Evolutionary conservation across 2,113 vertebrate genomes (phyloP), one percentile per base, ranked within the genome.

Genomic region (Notothenia rossii): DNA sequence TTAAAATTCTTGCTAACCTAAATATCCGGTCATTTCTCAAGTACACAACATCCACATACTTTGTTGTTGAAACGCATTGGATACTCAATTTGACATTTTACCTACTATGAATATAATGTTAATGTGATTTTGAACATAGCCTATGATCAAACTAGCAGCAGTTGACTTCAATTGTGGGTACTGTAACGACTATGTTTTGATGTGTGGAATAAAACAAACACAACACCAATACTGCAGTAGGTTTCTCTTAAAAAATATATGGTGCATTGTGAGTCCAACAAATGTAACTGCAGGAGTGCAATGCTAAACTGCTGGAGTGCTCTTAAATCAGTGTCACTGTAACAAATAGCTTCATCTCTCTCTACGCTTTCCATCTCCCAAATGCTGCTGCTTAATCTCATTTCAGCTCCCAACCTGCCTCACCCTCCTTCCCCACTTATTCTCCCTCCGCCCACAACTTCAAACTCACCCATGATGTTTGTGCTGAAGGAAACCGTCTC

Each of bases 401-500:
- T 59, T 50, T 72, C 48, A 25, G 40, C 81, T 69, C 62, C 18
- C 9, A 11, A 8, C 20, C 53, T 43, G 25, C 62, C 14, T 22
- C 18, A 53, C 46, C 25, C 6, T 58, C 54, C 50, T 6, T 3
- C 61, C 4, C 60, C 29, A 53, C 8, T 15, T 8, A 14, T 55
- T 22, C 15, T 18, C 54, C 48, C 55, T 67, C 67, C 29, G 9
- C 20, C 54, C 53, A 20, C 65, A 46, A 11, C 46, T n/a, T 51
- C 33, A 81, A 46, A 46, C 96, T 92, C 94, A 99, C 98, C 98
- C 92, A 99, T 90, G 85, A 99, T 63, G 55, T 96, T 97, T 0
- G 96, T 99, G 88, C 95, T 98, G 95, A 99, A 99, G 75, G 98
- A 99, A 40, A 99, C 96, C 2, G 96, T 92, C 86, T 99, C 98